Evolutionary conservation across 2,888 invertebrate species (phyloP), one percentile per base, ranked within the genome.

Genomic region (Lysandra coridon): DNA sequence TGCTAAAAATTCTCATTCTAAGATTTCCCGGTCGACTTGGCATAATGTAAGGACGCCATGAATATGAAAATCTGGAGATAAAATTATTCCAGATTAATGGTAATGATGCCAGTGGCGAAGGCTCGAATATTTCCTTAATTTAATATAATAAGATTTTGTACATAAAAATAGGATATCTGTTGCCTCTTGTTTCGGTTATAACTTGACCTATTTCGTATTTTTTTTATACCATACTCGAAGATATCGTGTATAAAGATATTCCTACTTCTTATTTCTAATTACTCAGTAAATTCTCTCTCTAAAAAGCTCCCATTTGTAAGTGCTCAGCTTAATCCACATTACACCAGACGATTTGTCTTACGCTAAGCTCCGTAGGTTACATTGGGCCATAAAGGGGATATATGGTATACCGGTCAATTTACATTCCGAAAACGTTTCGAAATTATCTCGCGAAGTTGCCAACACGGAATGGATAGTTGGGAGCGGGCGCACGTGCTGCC

Each of bases 391-490:
- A 80, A 81, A 81, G 79, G 80, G 79, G 79, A 81, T 79, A 79
- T 79, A 81, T 64, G 73, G 80, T 79, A 79, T 80, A 57, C 82
- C 81, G 83, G 83, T 83, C 83, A 83, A 86, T 89, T 90, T 87
- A 86, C 86, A 90, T 90, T 88, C 87, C 80, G 80, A 81, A 74
- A 81, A 81, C 85, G 85, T 84, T 78, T 82, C 83, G 82, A 85
- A 87, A 88, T 89, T 89, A 88, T 88, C 86, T 83, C 84, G 84
- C 78, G 83, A 84, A 87, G 85, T 86, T 86, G 87, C 86, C 83
- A 85, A 87, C 85, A 86, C 84, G 85, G 88, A 88, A 85, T 86
- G 89, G 88, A 90, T 89, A 85, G 87, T 85, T 84, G 84, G 85
- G 85, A 85, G 85, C 84, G 84, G 86, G 83, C 84, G 84, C 85